Evolutionary conservation across 2,888 invertebrate species (phyloP), one percentile per base, ranked within the genome.

Genomic region (Leptopterna dolabrata): DNA sequence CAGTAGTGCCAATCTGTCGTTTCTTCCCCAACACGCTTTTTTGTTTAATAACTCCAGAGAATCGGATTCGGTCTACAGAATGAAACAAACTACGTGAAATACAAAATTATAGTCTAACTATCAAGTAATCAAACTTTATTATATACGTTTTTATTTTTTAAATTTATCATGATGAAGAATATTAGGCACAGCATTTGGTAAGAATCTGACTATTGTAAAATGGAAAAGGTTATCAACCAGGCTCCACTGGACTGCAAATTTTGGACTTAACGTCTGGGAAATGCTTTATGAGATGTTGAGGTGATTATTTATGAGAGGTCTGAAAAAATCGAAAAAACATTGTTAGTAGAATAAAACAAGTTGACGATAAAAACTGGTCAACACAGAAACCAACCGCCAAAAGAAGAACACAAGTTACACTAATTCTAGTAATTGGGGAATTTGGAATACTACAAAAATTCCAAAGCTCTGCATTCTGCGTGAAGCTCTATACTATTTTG

Each of bases 151-250:
- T 70, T 83, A 70, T 13, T 55, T 81, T 73, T 73, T 45, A 27
- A 73, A 43, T 73, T 81, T 47, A 47, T 78, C 45, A 85, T 73
- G 85, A 85, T 73, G 85, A 85, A 85, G 71, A 76, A 43, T 85
- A 85, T 85, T 85, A 85, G 85, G 85, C 85, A 85, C 85, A 73
- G 85, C 85, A 55, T 85, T 85, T 85, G 85, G 85, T 85, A 85
- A 85, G 85, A 83, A 85, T 73, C 73, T 73, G 85, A 85, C 85
- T 85, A 85, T 85, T 85, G 85, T 85, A 47, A 36, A 84, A 73
- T 85, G 73, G 73, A 85, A 83, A 85, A 85, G 85, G 85, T 85
- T 73, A 29, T 29, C 36, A 73, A 85, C 76, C 76, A 73, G 76
- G 47, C 73, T 85, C 47, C 83, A 83, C 27, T 85, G 85, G 55